phyloP scores from a whole-genome alignment of 2,888 invertebrate species.

The Carterocephalus palaemon region DNA sequence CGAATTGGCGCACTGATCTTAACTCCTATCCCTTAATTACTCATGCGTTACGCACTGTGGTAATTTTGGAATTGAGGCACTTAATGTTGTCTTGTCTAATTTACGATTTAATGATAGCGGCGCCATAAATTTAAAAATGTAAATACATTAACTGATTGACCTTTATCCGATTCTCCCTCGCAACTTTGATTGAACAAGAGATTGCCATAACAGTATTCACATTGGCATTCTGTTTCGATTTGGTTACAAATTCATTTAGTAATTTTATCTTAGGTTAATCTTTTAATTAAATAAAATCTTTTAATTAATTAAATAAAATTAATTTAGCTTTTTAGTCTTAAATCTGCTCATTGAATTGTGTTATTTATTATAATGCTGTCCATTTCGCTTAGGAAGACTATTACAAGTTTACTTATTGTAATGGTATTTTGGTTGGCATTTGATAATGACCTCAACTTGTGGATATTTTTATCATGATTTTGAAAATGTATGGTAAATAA shows the following conservation, averaged over 20 bases:
- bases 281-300: slow-evolving; percentile 33
- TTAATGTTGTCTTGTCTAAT: slow-evolving; percentile 5
- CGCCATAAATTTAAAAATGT: slow-evolving; percentile 14
- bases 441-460: slow-evolving; percentile 32
- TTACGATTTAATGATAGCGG: slow-evolving; percentile 6
- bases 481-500: slow-evolving; percentile 41
- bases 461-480: slow-evolving; percentile 54
- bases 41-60: neutral
- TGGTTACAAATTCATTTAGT: slow-evolving; percentile 40
- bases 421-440: slow-evolving; percentile 38
- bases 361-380: slow-evolving; percentile 61
- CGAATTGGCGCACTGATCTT: slow-evolving; percentile 71
- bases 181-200: slow-evolving; percentile 31
- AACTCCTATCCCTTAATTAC: neutral
- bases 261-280: slow-evolving; percentile 37
- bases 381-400: slow-evolving; percentile 48
- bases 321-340: slow-evolving; percentile 43
- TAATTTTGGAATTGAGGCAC: slow-evolving; percentile 14
- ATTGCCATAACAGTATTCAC: slow-evolving; percentile 19
- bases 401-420: slow-evolving; percentile 41
- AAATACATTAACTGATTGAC: slow-evolving; percentile 11
- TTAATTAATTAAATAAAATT: no score
- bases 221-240: slow-evolving; percentile 52
- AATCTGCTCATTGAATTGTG: slow-evolving; percentile 61
- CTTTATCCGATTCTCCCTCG: slow-evolving; percentile 8